Evolutionary conservation across 2,888 invertebrate species (phyloP).

Genomic region (Meiosimyza platycephala): DNA sequence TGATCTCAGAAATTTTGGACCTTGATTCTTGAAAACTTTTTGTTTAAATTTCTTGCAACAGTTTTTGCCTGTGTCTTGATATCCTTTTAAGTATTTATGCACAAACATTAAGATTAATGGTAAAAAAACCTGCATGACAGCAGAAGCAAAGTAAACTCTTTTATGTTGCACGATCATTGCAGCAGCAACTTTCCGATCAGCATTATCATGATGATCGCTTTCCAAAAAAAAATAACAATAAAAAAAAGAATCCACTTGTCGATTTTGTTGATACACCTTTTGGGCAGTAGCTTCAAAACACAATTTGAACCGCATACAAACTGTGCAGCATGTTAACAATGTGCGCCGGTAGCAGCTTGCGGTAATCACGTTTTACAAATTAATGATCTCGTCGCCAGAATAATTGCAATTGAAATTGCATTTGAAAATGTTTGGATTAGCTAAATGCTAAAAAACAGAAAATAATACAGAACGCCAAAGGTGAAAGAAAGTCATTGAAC

Average conservation of each 20-base stretch:
- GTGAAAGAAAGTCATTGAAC: slow-evolving; percentile 32
- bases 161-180: not conserved
- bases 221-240: not conserved
- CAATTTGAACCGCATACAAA: not conserved
- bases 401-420: slow-evolving; percentile 11
- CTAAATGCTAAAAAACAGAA: no score
- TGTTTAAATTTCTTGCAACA: not conserved
- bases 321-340: not conserved
- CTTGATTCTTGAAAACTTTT: no score
- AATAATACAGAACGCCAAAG: not conserved
- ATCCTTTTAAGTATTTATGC: slow-evolving; percentile 9
- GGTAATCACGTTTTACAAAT: slow-evolving; percentile 31
- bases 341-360: not conserved
- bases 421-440: no score
- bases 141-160: not conserved
- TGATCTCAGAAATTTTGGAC: not conserved
- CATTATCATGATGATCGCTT: not conserved
- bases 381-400: slow-evolving; percentile 29
- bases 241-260: slow-evolving; percentile 8
- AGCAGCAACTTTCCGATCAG: not conserved
- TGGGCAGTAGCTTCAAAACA: not conserved
- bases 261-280: not conserved
- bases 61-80: no score
- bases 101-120: slow-evolving; percentile 30
- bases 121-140: not conserved